Percentiles rank a stretch among this genome's conserved stretches.
These are phyloP conservation scores for Budorcas taxicolor DNA, from an alignment of 2,113 vertebrate species.

Conservation along the genomic window DNA sequence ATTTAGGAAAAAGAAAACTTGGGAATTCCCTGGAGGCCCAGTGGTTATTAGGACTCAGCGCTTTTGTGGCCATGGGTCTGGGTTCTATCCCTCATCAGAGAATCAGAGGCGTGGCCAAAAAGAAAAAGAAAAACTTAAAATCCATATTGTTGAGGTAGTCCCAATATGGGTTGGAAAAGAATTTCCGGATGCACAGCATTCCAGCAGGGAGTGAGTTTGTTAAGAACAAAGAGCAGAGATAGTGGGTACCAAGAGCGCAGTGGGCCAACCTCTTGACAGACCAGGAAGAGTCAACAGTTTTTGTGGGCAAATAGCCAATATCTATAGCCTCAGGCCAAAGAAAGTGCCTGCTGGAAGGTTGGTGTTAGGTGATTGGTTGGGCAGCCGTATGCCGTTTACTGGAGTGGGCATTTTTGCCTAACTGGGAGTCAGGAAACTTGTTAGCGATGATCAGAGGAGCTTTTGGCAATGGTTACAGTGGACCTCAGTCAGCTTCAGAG, in stretches of 20 bases:
- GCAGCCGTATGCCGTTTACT: not conserved
- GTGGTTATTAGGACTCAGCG: not conserved
- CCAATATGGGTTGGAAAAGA: not conserved
- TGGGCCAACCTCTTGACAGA: not conserved
- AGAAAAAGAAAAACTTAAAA: not conserved
- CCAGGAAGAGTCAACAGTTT: not conserved
- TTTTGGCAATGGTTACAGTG: not conserved
- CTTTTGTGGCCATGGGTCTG: not conserved
- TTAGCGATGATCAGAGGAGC: not conserved
- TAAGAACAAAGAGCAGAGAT: not conserved
- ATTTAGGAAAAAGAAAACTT: not conserved
- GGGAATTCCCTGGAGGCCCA: not conserved
- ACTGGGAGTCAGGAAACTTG: not conserved
- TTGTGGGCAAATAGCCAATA: not conserved
- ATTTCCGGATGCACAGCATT: not conserved
- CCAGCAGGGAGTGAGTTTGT: not conserved
- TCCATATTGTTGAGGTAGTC: not conserved
- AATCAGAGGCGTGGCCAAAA: not conserved
- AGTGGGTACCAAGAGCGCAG: rapidly evolving
- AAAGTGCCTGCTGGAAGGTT: not conserved
- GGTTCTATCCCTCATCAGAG: not conserved
- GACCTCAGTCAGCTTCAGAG: not conserved
- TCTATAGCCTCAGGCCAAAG: not conserved
- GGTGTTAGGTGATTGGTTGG: not conserved
- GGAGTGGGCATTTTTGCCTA: not conserved